These are phyloP conservation scores for Hypsopygia costalis DNA, from an alignment of 2,888 invertebrate genomes.

Conservation along the genomic window DNA sequence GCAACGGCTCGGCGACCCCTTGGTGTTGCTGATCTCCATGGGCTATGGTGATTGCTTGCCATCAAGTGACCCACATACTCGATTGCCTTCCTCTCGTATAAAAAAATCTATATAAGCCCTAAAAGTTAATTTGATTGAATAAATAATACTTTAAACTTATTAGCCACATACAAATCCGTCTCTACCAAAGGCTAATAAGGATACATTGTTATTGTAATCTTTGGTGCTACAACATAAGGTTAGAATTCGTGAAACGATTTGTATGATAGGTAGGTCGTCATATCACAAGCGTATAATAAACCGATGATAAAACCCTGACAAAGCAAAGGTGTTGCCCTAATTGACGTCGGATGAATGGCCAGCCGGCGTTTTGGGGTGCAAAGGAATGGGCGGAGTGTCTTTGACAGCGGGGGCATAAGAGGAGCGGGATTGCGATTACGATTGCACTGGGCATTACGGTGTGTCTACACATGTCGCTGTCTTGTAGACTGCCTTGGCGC, in stretches of 20 bases:
- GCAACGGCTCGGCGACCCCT: too few relatives aligned
- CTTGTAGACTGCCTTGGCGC: too few relatives aligned
- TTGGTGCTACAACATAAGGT: constrained; percentile 18
- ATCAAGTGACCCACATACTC: too few relatives aligned
- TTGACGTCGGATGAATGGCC: constrained; percentile 52
- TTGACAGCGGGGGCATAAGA: constrained; percentile 22
- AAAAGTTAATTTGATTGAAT: background rate
- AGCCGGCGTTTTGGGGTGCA: constrained; percentile 28
- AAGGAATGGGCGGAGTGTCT: constrained; percentile 18
- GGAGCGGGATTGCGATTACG: too few relatives aligned
- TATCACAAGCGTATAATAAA: constrained; percentile 40
- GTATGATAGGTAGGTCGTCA: constrained; percentile 21
- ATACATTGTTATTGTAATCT: constrained; percentile 1
- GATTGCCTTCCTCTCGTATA: too few relatives aligned
- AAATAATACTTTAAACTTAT: background rate
- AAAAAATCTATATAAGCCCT: too few relatives aligned
- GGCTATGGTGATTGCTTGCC: too few relatives aligned
- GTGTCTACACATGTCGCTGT: too few relatives aligned
- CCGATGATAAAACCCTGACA: constrained; percentile 54
- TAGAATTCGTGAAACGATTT: constrained; percentile 19
- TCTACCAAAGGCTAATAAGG: background rate
- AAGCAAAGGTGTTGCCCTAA: constrained; percentile 66
- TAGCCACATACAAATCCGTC: background rate
- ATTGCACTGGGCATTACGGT: too few relatives aligned
- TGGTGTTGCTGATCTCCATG: too few relatives aligned